A percentile compares a stretch with the other conserved stretches of the same genome.
phyloP scores from a whole-genome alignment of 2,113 vertebrate genomes.

The Rhinoptilus africanus region DNA sequence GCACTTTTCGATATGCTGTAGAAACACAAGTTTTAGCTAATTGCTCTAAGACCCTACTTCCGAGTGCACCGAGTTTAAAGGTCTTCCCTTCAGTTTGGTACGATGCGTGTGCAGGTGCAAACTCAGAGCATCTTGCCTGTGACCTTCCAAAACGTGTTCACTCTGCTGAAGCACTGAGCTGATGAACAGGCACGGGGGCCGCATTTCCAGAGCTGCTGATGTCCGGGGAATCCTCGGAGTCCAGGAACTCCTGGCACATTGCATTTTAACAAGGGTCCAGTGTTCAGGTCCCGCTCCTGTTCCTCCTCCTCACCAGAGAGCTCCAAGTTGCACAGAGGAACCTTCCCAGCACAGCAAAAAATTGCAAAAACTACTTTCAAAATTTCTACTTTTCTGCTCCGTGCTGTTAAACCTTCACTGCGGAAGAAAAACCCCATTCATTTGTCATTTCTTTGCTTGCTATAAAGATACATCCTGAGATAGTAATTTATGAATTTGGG shows the following conservation, averaged over 20 bases:
- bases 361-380: not conserved
- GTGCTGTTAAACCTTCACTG: not conserved
- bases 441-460: not conserved
- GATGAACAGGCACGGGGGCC: not conserved
- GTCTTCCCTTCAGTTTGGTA: not conserved
- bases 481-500: not conserved
- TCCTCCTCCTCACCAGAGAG: not conserved
- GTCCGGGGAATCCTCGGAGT: not conserved
- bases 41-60: not conserved
- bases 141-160: not conserved
- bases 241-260: not conserved
- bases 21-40: not conserved
- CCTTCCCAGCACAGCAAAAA: not conserved
- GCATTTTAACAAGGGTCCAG: not conserved
- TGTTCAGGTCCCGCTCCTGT: not conserved
- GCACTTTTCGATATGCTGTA: not conserved
- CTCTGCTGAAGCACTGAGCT: not conserved
- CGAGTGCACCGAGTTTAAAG: accelerated
- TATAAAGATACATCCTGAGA: not conserved
- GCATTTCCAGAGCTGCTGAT: not conserved
- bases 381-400: not conserved
- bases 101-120: not conserved
- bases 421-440: not conserved
- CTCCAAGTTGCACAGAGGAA: not conserved
- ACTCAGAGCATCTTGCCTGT: not conserved